Base-by-base conservation (phyloP, 2,113 vertebrate genomes). In the Mus spicilegus region DNA sequence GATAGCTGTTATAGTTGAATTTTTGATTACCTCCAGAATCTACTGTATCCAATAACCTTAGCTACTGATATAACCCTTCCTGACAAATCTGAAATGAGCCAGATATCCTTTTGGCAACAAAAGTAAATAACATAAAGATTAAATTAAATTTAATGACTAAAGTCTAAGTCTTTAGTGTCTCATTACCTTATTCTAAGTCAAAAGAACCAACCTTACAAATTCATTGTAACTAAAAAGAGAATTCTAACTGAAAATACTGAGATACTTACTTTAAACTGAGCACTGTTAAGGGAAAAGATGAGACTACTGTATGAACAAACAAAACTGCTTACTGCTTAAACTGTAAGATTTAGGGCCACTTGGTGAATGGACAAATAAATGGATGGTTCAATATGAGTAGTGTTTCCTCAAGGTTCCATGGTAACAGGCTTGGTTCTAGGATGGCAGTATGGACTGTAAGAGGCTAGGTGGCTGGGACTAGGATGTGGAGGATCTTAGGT, bases 121-220 rank as follows among this genome's bases (percentile, higher is more conserved):
- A 91, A 81, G 2, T 67, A 92, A 91, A 73, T 1, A 85, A 49
- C 54, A 65, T 73, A 93, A 94, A 86, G 42, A 91, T 61, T 69
- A 78, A 30, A 78, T 36, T 89, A 91, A 93, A 94, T 5, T 61
- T 80, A 89, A 51, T 88, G 76, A 92, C 70, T 90, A 1, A 5
- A 46, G 78, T 81, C 65, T 76, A 5, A 46, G 73, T 89, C 72
- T 92, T 88, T 87, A 58, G 28, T 88, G n/a, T 58, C 65, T 95
- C 58, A 87, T 67, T 77, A 91, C 20, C 39, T 95, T 84, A 92
- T 54, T 93, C 63, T 91, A 36, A 89, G 56, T 49, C 82, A 61
- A 93, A 95, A 90, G 56, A 94, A 92, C 4, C 56, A 80, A 90
- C 78, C 95, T 56, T 90, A 92, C 58, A 94, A 28, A 90, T 70